These are phyloP conservation scores for Zaprionus lineosus DNA, from an alignment of 2,888 invertebrate genomes.

Conservation along the genomic window DNA sequence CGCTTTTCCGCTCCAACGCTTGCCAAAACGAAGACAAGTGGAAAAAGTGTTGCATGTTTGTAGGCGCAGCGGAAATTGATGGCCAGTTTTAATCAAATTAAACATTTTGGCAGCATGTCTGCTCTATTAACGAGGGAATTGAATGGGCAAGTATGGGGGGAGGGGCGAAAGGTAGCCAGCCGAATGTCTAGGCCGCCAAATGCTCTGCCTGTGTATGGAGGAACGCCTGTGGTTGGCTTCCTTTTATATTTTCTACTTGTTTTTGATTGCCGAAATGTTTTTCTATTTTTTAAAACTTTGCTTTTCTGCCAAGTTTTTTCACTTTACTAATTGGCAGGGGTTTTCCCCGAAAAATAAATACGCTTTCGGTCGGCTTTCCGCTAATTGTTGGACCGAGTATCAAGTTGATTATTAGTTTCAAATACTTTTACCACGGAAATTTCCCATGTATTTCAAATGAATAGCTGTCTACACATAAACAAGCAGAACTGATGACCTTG, in stretches of 20 bases:
- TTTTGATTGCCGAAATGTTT: slow-evolving; percentile 2
- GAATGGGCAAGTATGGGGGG: too few relatives aligned
- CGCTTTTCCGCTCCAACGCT: too few relatives aligned
- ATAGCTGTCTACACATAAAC: slow-evolving; percentile 44
- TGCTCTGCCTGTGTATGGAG: background rate
- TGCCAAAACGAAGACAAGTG: slow-evolving; percentile 9
- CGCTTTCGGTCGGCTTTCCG: background rate
- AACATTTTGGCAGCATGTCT: slow-evolving; percentile 40
- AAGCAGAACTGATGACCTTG: slow-evolving; percentile 41
- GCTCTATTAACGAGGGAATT: slow-evolving; percentile 4
- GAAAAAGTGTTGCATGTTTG: slow-evolving; percentile 45
- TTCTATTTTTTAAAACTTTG: slow-evolving; percentile 5
- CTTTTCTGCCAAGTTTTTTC: slow-evolving; percentile 48
- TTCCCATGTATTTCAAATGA: slow-evolving; percentile 13
- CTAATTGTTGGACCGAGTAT: background rate
- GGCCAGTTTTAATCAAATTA: slow-evolving; percentile 59
- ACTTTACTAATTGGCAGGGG: slow-evolving; percentile 41
- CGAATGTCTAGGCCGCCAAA: background rate
- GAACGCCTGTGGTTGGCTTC: background rate
- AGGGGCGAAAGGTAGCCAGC: background rate
- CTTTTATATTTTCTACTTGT: background rate
- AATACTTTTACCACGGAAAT: too few relatives aligned
- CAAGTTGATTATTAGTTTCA: background rate
- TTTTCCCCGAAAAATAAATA: background rate
- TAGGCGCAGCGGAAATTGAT: slow-evolving; percentile 51